Evolutionary conservation across 2,888 invertebrate genomes (phyloP), one percentile per base, ranked within the genome.

Genomic region (Euspilapteryx auroguttella): DNA sequence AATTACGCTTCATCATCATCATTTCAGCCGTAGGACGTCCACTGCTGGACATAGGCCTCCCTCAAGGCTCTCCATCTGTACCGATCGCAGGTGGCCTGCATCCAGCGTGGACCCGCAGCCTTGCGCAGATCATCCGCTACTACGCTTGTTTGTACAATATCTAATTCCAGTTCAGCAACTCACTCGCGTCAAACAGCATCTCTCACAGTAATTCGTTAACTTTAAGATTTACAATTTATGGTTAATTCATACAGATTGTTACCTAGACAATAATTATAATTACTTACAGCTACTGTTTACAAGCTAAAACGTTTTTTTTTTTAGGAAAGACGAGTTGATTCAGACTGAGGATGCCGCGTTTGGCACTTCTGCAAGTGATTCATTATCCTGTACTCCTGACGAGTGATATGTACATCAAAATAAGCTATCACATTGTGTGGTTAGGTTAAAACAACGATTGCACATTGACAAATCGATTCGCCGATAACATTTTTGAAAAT

Each of bases 201-300:
- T 17, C 8, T 17, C 17, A 5, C 5, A 6, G 5, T 6, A 17
- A 17, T 5, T 17, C 48, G 47, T 48, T 59, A 59, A 56, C 54
- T 53, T 52, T 44, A 51, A 62, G 14, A 23, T 62, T 66, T 53
- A 55, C 49, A 45, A 41, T 63, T n/a, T 65, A 68, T 48, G 34
- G 41, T 41, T 55, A 52, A 56, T 68, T 73, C 68, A 61, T 59
- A 68, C 65, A 68, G 62, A 54, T 56, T 56, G 54, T 49, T 55
- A 53, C 58, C 58, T 63, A 64, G 47, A 57, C 66, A 66, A 50
- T 63, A 53, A 63, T 53, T 66, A 66, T 53, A 63, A 63, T 69
- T 61, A 62, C 68, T 71, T 71, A 71, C 45, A 49, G 41, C 65
- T 68, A 69, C 34, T 55, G 64, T 61, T 65, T 56, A 68, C 49